Evolutionary conservation across 2,113 vertebrate genomes (phyloP), one percentile per base, ranked within the genome.

Genomic region (Alaudala cheleensis): DNA sequence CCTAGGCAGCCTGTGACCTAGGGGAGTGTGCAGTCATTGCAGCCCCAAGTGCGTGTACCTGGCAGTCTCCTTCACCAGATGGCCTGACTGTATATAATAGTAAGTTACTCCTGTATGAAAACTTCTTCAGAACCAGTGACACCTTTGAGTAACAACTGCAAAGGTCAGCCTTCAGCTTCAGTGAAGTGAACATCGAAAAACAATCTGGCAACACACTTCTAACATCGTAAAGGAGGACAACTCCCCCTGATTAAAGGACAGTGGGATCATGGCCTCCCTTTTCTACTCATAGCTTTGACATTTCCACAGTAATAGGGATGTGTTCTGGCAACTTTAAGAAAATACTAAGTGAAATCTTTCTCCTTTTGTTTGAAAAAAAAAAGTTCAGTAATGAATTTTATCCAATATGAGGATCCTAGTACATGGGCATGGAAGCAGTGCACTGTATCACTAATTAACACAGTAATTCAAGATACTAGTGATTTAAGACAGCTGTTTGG

Each of bases 151-250:
- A 96, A 81, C 77, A 71, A 60, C 71, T 67, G 37, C 83, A 95
- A 95, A 94, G 91, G 93, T 93, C 92, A 97, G 26, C 77, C 84
- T 97, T 95, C 89, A 93, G 65, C 71, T 81, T 92, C 4, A 21
- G 42, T 81, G 77, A 94, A 90, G 84, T 44, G 58, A 95, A 92
- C 15, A 14, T 4, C 26, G 77, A 81, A 86, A 88, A 93, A 86
- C 58, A 74, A 74, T 92, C 92, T 96, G 86, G 81, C 45, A 84
- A 71, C 57, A 67, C 28, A 12, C n/a, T 54, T 74, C 51, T 86
- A 86, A 91, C 4, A 6, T 67, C 88, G 57, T 42, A 93, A 91
- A 95, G 69, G 29, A 83, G 72, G 78, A 92, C 53, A 89, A 85
- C 66, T 92, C 40, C 17, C 15, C 65, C 37, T 72, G 83, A 95